Conservation (phyloP, 1,140 invertebrate genomes). For the Anagrus nilaparvatae region DNA sequence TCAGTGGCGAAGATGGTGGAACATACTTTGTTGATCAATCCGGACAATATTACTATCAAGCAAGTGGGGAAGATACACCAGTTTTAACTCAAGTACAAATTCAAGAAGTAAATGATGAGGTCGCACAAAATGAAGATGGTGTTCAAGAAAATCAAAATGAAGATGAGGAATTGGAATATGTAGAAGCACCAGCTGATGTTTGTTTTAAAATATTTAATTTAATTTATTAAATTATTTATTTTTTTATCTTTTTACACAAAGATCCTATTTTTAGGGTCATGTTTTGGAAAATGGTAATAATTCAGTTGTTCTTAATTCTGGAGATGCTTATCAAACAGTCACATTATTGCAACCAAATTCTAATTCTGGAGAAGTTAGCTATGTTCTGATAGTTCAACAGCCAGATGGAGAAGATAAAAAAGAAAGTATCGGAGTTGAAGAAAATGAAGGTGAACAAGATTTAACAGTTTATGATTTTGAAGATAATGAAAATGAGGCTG, state of each 20-base stretch:
- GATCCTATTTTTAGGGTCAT: conserved; percentile 25
- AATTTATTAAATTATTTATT: conserved; percentile 1
- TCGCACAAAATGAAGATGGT: conserved; percentile 35
- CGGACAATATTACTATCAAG: conserved; percentile 68
- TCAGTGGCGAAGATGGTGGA: conserved; percentile 49
- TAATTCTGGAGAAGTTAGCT: conserved; percentile 72
- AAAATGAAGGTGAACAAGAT: conserved; percentile 52
- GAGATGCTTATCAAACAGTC: conserved; percentile 69
- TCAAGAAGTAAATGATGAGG: conserved; percentile 40
- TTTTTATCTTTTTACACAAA: no score
- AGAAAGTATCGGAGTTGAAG: conserved; percentile 45
- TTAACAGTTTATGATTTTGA: conserved; percentile 58
- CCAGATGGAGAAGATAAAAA: conserved; percentile 46
- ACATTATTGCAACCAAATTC: conserved; percentile 76
- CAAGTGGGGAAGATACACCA: conserved; percentile 48
- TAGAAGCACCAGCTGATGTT: conserved; percentile 36
- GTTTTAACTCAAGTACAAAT: conserved; percentile 51
- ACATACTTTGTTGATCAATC: conserved; percentile 70
- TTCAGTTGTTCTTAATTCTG: conserved; percentile 47
- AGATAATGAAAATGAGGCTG: conserved; percentile 46
- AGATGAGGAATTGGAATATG: conserved; percentile 43
- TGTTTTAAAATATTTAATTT: conserved; percentile 11
- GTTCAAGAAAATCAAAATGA: conserved; percentile 36
- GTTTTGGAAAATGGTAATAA: conserved; percentile 29
- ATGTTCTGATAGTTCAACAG: conserved; percentile 80